phyloP scores from a whole-genome alignment of 2,113 vertebrate species.

The Cisticola juncidis region DNA sequence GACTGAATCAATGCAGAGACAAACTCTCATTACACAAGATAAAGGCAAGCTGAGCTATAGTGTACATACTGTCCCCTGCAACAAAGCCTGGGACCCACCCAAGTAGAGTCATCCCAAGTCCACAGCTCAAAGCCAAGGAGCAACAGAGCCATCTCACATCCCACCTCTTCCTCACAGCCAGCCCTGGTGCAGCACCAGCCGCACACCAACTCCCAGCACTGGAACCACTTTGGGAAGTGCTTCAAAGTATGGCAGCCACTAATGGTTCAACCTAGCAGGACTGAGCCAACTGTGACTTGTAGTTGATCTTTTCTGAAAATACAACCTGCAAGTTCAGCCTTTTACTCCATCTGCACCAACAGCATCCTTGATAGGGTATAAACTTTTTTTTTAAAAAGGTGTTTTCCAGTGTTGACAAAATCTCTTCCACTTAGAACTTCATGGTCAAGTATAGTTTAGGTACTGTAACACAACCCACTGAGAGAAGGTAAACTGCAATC shows the following conservation, averaged over 20 bases:
- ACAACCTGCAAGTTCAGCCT: neutral
- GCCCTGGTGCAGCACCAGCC: accelerated
- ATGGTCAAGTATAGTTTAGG: neutral
- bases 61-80: neutral
- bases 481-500: neutral
- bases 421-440: neutral
- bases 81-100: neutral
- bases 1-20: neutral
- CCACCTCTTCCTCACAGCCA: accelerated
- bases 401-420: neutral
- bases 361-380: neutral
- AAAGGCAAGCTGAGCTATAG: neutral
- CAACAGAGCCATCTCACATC: neutral
- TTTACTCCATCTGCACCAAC: neutral
- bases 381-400: no score
- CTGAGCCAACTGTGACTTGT: neutral
- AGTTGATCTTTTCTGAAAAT: neutral
- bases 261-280: neutral
- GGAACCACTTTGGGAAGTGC: neutral
- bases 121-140: neutral
- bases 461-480: neutral
- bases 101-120: neutral
- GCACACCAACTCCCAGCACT: accelerated
- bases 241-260: neutral
- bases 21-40: neutral